Percentiles rank a stretch among this genome's conserved stretches.
Conservation (phyloP, 2,888 invertebrate genomes). For the Drosophila setosimentum region DNA sequence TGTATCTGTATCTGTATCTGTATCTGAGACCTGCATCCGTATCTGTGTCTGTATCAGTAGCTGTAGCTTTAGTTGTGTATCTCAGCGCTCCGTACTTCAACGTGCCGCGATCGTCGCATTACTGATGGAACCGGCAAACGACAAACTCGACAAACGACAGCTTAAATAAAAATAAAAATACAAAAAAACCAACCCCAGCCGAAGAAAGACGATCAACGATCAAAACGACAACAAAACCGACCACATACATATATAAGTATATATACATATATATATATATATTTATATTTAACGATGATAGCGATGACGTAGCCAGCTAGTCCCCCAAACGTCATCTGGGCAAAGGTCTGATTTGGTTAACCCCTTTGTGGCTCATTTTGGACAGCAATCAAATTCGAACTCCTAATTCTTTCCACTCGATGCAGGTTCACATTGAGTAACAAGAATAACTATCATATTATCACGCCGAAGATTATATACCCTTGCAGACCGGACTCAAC, state of each 20-base stretch:
- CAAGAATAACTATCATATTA: not conserved
- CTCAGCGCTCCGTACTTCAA: constrained; percentile 61
- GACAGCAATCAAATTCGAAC: not conserved
- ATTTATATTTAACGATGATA: constrained; percentile 2
- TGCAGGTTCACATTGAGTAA: not conserved
- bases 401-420: not conserved
- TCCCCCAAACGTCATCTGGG: constrained; percentile 6
- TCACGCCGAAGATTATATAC: not conserved
- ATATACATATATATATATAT: not conserved
- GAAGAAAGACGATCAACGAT: constrained; percentile 62
- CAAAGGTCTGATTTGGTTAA: constrained; percentile 18
- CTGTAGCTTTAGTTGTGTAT: constrained; percentile 4
- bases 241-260: not conserved
- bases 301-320: constrained; percentile 16
- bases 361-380: constrained; percentile 1
- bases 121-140: constrained; percentile 74
- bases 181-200: constrained; percentile 58
- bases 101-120: constrained; percentile 79
- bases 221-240: constrained; percentile 37
- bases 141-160: constrained; percentile 34
- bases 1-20: not conserved
- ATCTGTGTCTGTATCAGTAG: constrained; percentile 1
- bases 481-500: not conserved
- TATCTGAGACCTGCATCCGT: not conserved
- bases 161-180: constrained; percentile 35